Evolutionary conservation across 2,888 invertebrate genomes (phyloP).

Genomic region (Clistopyga incitator): DNA sequence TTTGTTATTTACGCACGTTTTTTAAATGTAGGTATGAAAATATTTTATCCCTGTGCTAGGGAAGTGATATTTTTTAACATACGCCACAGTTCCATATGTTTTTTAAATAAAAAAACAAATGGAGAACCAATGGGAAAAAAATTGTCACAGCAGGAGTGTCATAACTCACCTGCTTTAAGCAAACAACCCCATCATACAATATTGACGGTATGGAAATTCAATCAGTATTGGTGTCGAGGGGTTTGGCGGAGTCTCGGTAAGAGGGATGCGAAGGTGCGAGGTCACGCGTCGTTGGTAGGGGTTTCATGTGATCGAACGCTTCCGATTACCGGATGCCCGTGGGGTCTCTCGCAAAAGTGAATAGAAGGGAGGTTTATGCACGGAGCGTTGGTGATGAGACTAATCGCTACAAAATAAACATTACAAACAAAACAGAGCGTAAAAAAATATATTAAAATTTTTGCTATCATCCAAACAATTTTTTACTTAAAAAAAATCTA

Average conservation of each 20-base stretch:
- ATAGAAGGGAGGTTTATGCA: background rate
- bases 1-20: too few species aligned
- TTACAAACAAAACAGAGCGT: background rate
- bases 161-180: conserved; percentile 26
- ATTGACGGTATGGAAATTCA: conserved; percentile 35
- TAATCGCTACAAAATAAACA: conserved; percentile 27
- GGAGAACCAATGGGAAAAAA: too few species aligned
- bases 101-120: background rate
- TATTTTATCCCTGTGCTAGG: too few species aligned
- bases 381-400: background rate
- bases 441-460: background rate
- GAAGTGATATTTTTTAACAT: too few species aligned
- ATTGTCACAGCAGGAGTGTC: background rate
- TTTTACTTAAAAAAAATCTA: too few species aligned
- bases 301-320: conserved; percentile 36
- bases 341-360: background rate
- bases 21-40: too few species aligned
- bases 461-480: too few species aligned
- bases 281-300: conserved; percentile 42
- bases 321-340: conserved; percentile 46
- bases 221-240: conserved; percentile 32
- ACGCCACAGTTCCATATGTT: too few species aligned
- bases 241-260: background rate
- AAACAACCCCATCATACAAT: conserved; percentile 7
- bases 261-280: conserved; percentile 35